These are phyloP conservation scores for Aselliscus stoliczkanus DNA, from an alignment of 2,797 vertebrate genomes.

Conservation along the genomic window DNA sequence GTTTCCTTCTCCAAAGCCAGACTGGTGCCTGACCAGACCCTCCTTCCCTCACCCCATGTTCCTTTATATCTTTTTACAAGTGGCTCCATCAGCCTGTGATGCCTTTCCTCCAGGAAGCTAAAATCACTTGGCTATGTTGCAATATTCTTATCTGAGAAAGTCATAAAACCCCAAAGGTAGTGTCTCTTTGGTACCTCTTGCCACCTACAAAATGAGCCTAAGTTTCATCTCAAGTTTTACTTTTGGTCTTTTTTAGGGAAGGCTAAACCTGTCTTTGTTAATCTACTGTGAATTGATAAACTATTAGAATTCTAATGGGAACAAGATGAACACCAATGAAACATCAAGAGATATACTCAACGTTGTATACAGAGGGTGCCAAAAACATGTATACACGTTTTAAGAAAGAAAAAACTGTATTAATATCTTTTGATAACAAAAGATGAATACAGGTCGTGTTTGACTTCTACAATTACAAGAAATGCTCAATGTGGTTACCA, in stretches of 20 bases:
- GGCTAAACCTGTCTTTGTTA: neutral
- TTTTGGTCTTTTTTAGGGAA: neutral
- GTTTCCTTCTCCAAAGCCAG: neutral
- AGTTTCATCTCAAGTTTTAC: neutral
- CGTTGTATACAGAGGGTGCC: neutral
- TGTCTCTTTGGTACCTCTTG: neutral
- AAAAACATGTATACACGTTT: too few relatives aligned
- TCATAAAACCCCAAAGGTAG: neutral
- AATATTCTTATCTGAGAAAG: neutral
- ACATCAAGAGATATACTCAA: neutral
- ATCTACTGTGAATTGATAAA: neutral
- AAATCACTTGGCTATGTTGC: neutral
- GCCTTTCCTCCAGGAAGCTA: neutral
- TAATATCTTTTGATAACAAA: too few relatives aligned
- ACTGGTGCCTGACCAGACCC: neutral
- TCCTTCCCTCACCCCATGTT: neutral
- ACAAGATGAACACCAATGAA: neutral
- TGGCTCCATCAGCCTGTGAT: neutral
- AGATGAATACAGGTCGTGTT: too few relatives aligned
- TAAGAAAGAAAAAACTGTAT: too few relatives aligned
- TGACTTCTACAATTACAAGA: too few relatives aligned
- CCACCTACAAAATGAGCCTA: neutral
- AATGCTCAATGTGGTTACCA: too few relatives aligned
- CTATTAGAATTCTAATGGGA: neutral
- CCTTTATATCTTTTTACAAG: neutral